Conservation (phyloP, 2,888 invertebrate genomes). For the Drosophila gaucha region DNA sequence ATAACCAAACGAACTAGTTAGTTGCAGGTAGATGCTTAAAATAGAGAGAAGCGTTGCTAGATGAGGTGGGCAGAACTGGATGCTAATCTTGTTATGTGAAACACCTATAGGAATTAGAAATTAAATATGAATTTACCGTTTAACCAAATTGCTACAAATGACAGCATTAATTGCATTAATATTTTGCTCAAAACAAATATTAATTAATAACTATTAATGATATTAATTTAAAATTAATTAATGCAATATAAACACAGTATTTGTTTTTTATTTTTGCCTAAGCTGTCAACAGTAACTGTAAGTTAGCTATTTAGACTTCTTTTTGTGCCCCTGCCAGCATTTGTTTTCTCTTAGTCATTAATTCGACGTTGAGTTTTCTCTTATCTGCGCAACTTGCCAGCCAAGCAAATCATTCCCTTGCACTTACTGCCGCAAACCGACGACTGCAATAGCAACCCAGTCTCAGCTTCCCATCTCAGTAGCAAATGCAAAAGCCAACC, state of each 20-base stretch:
- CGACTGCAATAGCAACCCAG: background rate
- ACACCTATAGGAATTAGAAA: slow-evolving; percentile 46
- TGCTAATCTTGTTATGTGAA: slow-evolving; percentile 54
- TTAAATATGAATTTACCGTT: slow-evolving; percentile 21
- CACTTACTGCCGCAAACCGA: slow-evolving; percentile 11
- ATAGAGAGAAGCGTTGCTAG: background rate
- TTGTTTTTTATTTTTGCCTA: background rate
- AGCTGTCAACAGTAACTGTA: slow-evolving; percentile 9
- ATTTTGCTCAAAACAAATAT: background rate
- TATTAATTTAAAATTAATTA: slow-evolving; percentile 2
- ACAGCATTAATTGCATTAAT: slow-evolving; percentile 7
- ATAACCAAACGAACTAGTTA: slow-evolving; percentile 34
- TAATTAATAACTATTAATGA: background rate
- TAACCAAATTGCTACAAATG: slow-evolving; percentile 12
- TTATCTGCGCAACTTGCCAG: slow-evolving; percentile 17
- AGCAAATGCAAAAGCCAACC: slow-evolving; percentile 18
- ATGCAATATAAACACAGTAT: background rate
- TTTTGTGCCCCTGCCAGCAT: slow-evolving; percentile 12
- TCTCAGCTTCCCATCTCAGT: slow-evolving; percentile 3
- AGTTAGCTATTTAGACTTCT: slow-evolving; percentile 8
- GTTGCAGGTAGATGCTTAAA: slow-evolving; percentile 21
- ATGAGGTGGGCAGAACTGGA: slow-evolving; percentile 22
- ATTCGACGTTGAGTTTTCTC: slow-evolving; percentile 26
- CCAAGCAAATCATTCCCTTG: slow-evolving; percentile 24
- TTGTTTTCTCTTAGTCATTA: slow-evolving; percentile 37